Conservation (phyloP, 2,113 vertebrate species). For the Podocnemis expansa region DNA sequence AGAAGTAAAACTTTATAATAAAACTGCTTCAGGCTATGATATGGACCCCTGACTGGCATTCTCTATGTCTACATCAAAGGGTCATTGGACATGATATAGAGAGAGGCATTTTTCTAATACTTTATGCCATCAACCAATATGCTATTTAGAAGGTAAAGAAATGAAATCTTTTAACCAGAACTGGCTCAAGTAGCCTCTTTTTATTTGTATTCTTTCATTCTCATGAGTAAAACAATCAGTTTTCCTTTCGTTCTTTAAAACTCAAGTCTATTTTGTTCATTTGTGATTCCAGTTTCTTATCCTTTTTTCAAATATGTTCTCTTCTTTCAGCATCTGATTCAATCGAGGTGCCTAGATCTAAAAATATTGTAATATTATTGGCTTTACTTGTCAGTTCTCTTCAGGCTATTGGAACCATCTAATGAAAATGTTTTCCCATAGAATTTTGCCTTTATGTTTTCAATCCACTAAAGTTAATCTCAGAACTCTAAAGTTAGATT, state of each 20-base stretch:
- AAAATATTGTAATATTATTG: background rate
- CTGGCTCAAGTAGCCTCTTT: background rate
- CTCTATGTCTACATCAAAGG: background rate
- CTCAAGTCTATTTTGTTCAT: background rate
- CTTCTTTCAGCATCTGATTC: background rate
- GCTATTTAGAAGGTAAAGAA: background rate
- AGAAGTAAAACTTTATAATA: accelerated
- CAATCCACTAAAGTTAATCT: background rate
- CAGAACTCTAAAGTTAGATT: background rate
- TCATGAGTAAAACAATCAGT: background rate
- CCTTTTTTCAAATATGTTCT: background rate
- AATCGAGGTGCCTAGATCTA: background rate
- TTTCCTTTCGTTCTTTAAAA: background rate
- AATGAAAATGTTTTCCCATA: background rate
- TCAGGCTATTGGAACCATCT: background rate
- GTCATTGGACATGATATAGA: background rate
- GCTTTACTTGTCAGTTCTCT: background rate
- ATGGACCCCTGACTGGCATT: background rate
- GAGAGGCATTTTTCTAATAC: background rate
- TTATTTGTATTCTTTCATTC: background rate
- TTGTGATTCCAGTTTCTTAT: background rate
- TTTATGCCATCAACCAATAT: background rate
- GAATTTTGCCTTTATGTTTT: background rate
- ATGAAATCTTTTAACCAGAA: background rate
- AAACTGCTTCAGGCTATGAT: background rate